Conservation (phyloP, 2,797 vertebrate genomes). For the Girardinus metallicus region DNA sequence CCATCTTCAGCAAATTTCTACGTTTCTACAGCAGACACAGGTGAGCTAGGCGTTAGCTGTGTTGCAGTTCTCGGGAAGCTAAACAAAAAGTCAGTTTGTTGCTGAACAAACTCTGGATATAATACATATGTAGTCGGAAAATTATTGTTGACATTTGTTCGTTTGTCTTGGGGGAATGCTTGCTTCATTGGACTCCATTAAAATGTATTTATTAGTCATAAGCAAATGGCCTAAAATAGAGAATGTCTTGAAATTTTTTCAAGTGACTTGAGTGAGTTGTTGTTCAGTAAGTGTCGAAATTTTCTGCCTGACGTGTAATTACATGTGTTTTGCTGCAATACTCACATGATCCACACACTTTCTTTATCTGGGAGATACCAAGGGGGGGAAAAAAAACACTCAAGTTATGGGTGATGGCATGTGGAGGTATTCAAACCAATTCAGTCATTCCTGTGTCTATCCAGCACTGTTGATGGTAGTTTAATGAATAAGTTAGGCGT, state of each 20-base stretch:
- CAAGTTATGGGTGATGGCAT: not conserved
- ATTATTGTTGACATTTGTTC: not conserved
- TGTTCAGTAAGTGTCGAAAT: slow-evolving; percentile 19
- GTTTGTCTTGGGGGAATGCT: not conserved
- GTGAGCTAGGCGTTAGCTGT: slow-evolving; percentile 64
- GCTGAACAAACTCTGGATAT: not conserved
- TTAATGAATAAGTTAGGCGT: slow-evolving; percentile 19
- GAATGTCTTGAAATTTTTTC: slow-evolving; percentile 30
- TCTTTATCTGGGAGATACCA: not conserved
- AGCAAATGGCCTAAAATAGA: slow-evolving; percentile 8
- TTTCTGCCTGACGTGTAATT: slow-evolving; percentile 5
- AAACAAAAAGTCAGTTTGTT: not conserved
- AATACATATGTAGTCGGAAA: too few relatives aligned
- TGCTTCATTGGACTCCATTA: not conserved
- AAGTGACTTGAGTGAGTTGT: not conserved
- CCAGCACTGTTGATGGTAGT: slow-evolving; percentile 7
- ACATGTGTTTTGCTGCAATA: slow-evolving; percentile 29
- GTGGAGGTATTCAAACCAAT: slow-evolving; percentile 7
- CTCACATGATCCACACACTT: slow-evolving; percentile 19
- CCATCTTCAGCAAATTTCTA: slow-evolving; percentile 36
- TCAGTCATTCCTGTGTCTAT: not conserved
- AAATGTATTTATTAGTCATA: slow-evolving; percentile 12
- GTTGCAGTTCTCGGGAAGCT: not conserved
- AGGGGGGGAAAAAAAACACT: not conserved
- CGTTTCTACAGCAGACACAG: slow-evolving; percentile 49